A percentile compares a stretch with the other conserved stretches of the same genome.
Evolutionary conservation across 2,888 invertebrate species (phyloP).

Genomic region (Galeruca laticollis): DNA sequence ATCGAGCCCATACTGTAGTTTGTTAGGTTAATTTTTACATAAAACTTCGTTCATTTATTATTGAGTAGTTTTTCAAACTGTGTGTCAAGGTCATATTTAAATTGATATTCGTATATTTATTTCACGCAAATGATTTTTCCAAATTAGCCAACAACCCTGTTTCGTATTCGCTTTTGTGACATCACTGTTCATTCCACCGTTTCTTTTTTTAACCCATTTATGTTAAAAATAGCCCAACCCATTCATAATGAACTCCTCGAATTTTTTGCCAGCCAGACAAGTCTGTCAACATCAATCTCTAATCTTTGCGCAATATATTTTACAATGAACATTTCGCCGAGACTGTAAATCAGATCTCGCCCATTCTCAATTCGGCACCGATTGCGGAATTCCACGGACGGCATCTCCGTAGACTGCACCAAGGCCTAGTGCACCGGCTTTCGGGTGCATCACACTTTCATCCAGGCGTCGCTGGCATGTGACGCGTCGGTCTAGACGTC

Average conservation of each 20-base stretch:
- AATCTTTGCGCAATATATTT: constrained; percentile 32
- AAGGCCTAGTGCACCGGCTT: constrained; percentile 42
- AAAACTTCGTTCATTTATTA: too few relatives aligned
- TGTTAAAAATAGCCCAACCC: constrained; percentile 19
- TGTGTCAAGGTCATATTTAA: too few relatives aligned
- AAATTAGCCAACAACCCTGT: not conserved
- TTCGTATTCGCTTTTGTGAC: not conserved
- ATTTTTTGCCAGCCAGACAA: constrained; percentile 31
- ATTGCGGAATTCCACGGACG: constrained; percentile 36
- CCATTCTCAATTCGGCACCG: constrained; percentile 35
- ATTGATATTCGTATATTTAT: not conserved
- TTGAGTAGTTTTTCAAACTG: too few relatives aligned
- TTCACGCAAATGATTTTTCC: not conserved
- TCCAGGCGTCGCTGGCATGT: constrained; percentile 46
- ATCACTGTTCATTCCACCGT: not conserved
- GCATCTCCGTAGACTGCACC: constrained; percentile 34
- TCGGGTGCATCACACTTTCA: constrained; percentile 46
- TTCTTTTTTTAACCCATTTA: constrained; percentile 13
- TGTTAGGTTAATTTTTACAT: too few relatives aligned
- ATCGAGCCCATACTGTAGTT: too few relatives aligned
- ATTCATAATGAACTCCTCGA: constrained; percentile 6
- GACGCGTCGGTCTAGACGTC: constrained; percentile 61
- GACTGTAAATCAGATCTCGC: constrained; percentile 33
- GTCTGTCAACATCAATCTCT: constrained; percentile 29
- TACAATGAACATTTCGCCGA: constrained; percentile 33